Evolutionary conservation across 2,797 vertebrate genomes (phyloP).

Genomic region (Poecile montanus): DNA sequence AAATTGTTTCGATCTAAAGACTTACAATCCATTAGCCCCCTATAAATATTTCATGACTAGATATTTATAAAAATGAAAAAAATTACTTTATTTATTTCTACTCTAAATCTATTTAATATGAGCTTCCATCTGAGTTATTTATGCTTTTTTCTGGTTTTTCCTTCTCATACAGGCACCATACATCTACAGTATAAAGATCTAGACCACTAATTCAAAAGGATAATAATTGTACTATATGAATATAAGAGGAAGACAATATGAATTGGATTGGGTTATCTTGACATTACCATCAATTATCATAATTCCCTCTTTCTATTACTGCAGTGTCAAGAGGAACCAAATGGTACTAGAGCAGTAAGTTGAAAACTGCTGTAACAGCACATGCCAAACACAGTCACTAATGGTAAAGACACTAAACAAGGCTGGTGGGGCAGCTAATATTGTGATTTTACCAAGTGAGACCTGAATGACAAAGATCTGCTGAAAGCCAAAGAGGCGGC

Average conservation of each 20-base stretch:
- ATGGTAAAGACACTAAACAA: neutral
- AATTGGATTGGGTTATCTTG: neutral
- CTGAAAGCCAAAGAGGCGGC: neutral
- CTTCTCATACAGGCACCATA: neutral
- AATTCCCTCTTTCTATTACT: neutral
- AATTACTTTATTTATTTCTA: neutral
- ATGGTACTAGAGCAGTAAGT: neutral
- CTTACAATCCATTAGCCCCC: neutral
- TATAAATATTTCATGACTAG: neutral
- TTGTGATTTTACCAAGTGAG: neutral
- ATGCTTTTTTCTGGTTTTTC: neutral
- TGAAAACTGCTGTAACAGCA: neutral
- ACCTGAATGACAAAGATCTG: neutral
- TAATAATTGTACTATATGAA: neutral
- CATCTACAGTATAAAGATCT: neutral
- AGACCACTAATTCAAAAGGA: neutral
- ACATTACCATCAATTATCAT: neutral
- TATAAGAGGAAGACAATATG: neutral
- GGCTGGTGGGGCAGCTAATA: neutral
- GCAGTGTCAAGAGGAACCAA: constrained; percentile 6
- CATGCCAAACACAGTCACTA: neutral
- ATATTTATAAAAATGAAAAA: neutral
- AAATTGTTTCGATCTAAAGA: neutral
- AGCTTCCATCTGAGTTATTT: neutral
- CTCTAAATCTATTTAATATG: neutral